These are phyloP conservation scores for Arenaria interpres DNA, from an alignment of 2,113 vertebrate species.

Conservation along the genomic window DNA sequence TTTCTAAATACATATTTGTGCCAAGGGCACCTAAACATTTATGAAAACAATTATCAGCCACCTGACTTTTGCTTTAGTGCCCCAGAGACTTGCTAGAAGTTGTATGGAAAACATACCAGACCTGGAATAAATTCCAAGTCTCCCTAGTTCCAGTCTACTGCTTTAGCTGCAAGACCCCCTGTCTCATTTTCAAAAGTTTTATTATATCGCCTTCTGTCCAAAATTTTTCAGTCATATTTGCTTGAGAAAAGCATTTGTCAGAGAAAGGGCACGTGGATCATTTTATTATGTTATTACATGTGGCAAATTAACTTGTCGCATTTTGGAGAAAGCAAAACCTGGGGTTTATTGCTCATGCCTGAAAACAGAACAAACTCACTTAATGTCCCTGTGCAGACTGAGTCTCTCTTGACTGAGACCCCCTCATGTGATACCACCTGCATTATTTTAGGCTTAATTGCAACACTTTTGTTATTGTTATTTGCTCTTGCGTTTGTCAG, in stretches of 20 bases:
- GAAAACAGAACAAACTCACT: conserved; percentile 1
- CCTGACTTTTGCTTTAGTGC: not conserved
- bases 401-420: not conserved
- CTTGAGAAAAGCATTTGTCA: not conserved
- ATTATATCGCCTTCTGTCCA: not conserved
- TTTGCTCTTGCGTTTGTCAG: not conserved
- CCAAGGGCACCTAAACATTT: not conserved
- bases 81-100: not conserved
- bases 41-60: not conserved
- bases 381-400: not conserved
- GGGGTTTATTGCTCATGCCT: not conserved
- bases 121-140: not conserved
- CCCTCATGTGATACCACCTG: conserved; percentile 34
- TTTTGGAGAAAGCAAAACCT: not conserved
- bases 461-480: conserved; percentile 15
- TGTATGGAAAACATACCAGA: not conserved
- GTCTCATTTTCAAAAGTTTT: not conserved
- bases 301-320: conserved; percentile 20
- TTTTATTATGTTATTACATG: not conserved
- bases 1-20: not conserved
- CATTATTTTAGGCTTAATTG: conserved; percentile 34
- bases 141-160: not conserved
- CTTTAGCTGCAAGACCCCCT: not conserved
- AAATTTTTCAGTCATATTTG: not conserved
- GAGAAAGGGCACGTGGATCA: not conserved